Evolutionary conservation across 2,888 invertebrate genomes (phyloP), one percentile per base, ranked within the genome.

Genomic region (Coenonympha glycerion): DNA sequence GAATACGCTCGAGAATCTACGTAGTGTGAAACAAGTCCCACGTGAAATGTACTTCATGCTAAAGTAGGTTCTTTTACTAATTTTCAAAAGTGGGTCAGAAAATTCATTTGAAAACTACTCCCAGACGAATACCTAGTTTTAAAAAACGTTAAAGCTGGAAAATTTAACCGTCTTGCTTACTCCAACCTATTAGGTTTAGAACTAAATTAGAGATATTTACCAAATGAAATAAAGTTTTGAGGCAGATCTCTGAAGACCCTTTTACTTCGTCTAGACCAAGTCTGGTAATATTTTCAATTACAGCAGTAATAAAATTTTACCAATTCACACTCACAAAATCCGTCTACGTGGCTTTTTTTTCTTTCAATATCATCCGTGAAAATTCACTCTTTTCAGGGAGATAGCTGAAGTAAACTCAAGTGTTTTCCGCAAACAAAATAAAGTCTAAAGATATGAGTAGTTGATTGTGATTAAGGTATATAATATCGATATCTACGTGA

Each of bases 51-150:
- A 4, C 15, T 15, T 18, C 11, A 41, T 41, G 18, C 26, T 30
- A 30, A 41, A 41, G 28, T 15, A 19, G 30, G 15, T 30, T 30
- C 8, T 41, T 18, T 33, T 48, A 26, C 41, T 33, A 9, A 49
- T 28, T 41, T 34, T 34, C 15, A 34, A 41, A 49, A 49, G 26
- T 42, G 40, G 48, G 48, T 49, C 48, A 39, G 16, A 22, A 34
- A 34, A 34, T 42, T 41, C 26, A 34, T 41, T 22, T 48, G 5
- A 42, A 42, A 42, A 42, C 13, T 15, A 11, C 48, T 42, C 26
- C n/a, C 21, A 36, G 28, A 41, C 34, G 26, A 34, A 41, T 49
- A 34, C 34, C 28, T 19, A 49, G 26, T 36, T 48, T 48, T 47
- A 39, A 16, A n/a, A 39, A 39, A 39, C 31, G 31, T 22, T 31